Evolutionary conservation across 23 tunicate species (phyloP).

Genomic region (Corella eumyota): DNA sequence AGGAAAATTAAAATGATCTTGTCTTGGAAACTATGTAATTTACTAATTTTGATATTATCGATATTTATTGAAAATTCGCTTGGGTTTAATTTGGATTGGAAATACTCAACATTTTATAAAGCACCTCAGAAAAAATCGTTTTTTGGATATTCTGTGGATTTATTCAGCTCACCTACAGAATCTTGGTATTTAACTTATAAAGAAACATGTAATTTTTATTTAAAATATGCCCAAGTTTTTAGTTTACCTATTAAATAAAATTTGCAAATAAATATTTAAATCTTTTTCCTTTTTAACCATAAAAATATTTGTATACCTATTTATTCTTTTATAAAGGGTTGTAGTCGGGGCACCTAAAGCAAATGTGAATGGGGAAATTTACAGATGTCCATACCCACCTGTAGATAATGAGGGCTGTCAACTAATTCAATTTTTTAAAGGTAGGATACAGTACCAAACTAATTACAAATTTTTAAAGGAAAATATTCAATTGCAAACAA

Average conservation of each 20-base stretch:
- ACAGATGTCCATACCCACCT: constrained; percentile 24
- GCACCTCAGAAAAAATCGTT: constrained; percentile 16
- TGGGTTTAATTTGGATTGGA: constrained; percentile 74
- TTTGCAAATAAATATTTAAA: too few relatives aligned
- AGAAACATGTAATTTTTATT: too few relatives aligned
- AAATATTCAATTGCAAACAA: too few relatives aligned
- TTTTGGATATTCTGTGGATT: constrained; percentile 69
- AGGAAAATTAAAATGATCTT: too few relatives aligned
- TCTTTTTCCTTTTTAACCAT: neutral
- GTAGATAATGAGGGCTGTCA: neutral
- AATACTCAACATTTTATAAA: constrained; percentile 36
- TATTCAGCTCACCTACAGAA: constrained; percentile 19
- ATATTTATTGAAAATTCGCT: too few relatives aligned
- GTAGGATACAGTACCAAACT: neutral
- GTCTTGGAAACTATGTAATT: too few relatives aligned
- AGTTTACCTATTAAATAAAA: too few relatives aligned
- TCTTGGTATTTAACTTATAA: constrained; percentile 72
- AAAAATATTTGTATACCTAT: neutral
- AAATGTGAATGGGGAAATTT: constrained; percentile 35
- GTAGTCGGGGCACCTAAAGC: constrained; percentile 71
- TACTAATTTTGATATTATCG: too few relatives aligned
- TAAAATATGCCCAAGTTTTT: too few relatives aligned
- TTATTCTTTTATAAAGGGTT: constrained; percentile 30
- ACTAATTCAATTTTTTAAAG: constrained; percentile 1
- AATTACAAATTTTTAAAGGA: neutral